phyloP scores from a whole-genome alignment of 1,140 invertebrate genomes.

The Drosophila willistoni region DNA sequence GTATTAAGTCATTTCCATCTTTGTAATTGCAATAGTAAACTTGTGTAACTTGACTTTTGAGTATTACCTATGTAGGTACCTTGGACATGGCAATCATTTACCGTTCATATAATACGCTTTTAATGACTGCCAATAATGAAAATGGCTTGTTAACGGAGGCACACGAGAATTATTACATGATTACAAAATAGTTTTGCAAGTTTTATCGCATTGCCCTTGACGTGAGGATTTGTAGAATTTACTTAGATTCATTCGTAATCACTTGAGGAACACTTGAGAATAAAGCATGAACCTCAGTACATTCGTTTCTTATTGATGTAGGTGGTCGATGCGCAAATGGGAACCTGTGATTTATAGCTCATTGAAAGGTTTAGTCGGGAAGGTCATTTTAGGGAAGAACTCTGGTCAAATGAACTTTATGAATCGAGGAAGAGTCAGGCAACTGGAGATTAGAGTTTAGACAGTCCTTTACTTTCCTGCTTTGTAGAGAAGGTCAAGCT shows the following conservation, averaged over 20 bases:
- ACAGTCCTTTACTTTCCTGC: no score
- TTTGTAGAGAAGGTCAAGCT: no score
- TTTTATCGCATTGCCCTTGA: neutral
- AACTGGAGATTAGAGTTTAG: no score
- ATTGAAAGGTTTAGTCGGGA: no score
- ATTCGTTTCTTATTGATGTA: neutral
- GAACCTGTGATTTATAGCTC: no score
- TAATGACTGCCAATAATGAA: slow-evolving; percentile 4
- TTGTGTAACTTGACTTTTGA: slow-evolving; percentile 1
- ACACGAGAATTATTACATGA: slow-evolving; percentile 17
- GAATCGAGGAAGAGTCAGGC: no score
- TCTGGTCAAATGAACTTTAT: no score
- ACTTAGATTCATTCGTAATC: neutral
- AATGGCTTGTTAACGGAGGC: neutral
- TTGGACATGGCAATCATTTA: neutral
- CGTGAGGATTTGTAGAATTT: neutral
- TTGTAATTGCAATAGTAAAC: neutral
- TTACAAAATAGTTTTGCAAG: slow-evolving; percentile 48
- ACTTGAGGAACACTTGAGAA: neutral
- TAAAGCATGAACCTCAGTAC: neutral
- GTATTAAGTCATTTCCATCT: neutral
- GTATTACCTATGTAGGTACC: neutral
- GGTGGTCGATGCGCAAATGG: neutral
- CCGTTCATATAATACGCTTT: slow-evolving; percentile 7
- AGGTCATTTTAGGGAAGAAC: no score